Percentiles rank a stretch among this genome's conserved stretches.
These are phyloP conservation scores for Carassius auratus DNA, from an alignment of 2,113 vertebrate species.

Conservation along the genomic window DNA sequence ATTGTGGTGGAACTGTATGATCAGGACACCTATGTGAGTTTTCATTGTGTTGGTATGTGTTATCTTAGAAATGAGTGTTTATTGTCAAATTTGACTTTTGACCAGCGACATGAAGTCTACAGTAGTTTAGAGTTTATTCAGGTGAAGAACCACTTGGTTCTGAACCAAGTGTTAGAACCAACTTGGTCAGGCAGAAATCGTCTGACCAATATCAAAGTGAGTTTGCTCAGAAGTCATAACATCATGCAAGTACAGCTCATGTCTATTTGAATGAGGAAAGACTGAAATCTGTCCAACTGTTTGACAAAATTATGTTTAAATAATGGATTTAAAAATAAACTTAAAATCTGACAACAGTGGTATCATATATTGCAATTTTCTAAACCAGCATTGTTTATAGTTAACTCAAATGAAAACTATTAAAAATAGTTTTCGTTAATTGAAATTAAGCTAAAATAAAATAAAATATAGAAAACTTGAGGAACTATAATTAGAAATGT, in stretches of 20 bases:
- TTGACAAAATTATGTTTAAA: background rate
- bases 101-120: background rate
- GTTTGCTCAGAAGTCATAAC: background rate
- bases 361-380: background rate
- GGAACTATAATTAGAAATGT: background rate
- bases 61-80: background rate
- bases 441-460: background rate
- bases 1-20: slow-evolving; percentile 92
- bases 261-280: background rate
- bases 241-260: background rate
- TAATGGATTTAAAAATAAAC: background rate
- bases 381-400: background rate
- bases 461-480: background rate
- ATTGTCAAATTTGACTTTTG: background rate
- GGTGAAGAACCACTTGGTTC: no score
- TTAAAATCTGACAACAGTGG: background rate
- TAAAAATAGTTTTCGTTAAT: background rate
- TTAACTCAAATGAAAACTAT: background rate
- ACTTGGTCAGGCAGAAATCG: no score
- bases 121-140: background rate
- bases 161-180: no score
- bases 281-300: background rate
- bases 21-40: slow-evolving; percentile 90
- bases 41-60: background rate
- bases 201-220: background rate